Base-by-base conservation (phyloP, 1,140 invertebrate genomes). In the Drosophila parvula region DNA sequence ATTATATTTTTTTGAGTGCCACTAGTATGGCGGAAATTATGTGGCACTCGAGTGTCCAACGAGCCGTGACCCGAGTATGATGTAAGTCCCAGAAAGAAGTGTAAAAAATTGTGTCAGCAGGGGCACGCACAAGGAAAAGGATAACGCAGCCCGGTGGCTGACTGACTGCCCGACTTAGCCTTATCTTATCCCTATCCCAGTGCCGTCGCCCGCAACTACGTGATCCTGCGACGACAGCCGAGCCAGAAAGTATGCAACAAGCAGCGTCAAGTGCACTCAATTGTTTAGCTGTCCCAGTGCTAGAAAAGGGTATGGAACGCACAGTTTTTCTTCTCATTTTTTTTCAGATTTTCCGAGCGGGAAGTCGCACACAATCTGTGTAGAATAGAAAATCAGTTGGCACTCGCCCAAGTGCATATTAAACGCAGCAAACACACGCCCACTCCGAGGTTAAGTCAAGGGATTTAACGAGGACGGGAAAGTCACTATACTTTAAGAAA, bases 31-130 rank as follows among this genome's bases (percentile, higher is more conserved):
- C 75, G 82, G 59, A 86, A 74, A 83, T 86, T 65, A 88, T 88
- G 76, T 83, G 73, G 40, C 79, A 83, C 79, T 83, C 68, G 64
- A 89, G 79, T 80, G 84, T 74, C 58, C 83, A 89, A 89, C 84
- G 68, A 88, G 83, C 60, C 77, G 76, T 88, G 58, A 69, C 69
- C 79, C 55, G 44, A 86, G 82, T 68, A 79, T 80, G 73, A 80
- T 81, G 82, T 63, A 81, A 85, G 81, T 67, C 69, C 67, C 47
- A 56, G 50, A 59, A 63, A 40, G 73, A 81, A 71, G 78, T 61
- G 73, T 40, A 32, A 62, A 47, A 81, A 86, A 89, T 78, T 74
- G 83, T 83, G 79, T 83, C 83, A 86, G 76, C 76, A 82, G 67
- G 53, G 67, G 69, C 67, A 77, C 83, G 85, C 76, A 88, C 82